A percentile compares a stretch with the other conserved stretches of the same genome.
These are phyloP conservation scores for Caradrina kadenii DNA, from an alignment of 2,888 invertebrate genomes.

Conservation along the genomic window DNA sequence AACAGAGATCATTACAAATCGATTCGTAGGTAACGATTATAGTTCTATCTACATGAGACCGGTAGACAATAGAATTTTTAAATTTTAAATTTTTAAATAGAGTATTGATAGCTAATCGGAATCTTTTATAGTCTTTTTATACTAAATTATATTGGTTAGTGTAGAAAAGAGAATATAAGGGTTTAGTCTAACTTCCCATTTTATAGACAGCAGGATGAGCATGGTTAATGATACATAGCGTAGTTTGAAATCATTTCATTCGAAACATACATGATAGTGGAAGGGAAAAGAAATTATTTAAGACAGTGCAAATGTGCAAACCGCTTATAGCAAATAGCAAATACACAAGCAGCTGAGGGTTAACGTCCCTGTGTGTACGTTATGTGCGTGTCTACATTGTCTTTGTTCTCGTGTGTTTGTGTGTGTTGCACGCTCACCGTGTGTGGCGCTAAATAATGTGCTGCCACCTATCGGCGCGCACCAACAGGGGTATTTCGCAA, in stretches of 20 bases:
- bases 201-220: constrained; percentile 85
- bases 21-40: constrained; percentile 73
- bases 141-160: constrained; percentile 77
- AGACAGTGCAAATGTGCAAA: constrained; percentile 67
- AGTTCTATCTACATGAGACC: constrained; percentile 74
- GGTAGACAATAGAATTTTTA: constrained; percentile 78
- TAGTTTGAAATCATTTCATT: constrained; percentile 77
- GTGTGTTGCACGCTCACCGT: constrained; percentile 91
- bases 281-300: constrained; percentile 60
- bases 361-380: constrained; percentile 86
- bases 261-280: constrained; percentile 55
- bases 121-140: constrained; percentile 76
- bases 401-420: constrained; percentile 91
- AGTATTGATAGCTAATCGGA: constrained; percentile 74
- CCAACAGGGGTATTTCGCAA: constrained; percentile 97
- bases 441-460: constrained; percentile 89
- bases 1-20: constrained; percentile 69
- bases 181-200: constrained; percentile 81
- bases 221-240: constrained; percentile 81
- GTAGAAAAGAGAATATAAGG: constrained; percentile 74
- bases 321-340: constrained; percentile 90
- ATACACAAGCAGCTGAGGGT: constrained; percentile 89
- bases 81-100: constrained; percentile 71
- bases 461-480: constrained; percentile 89
- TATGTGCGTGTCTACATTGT: constrained; percentile 91